Conservation (phyloP, 2,888 invertebrate species). For the Eugnorisma glareosa region DNA sequence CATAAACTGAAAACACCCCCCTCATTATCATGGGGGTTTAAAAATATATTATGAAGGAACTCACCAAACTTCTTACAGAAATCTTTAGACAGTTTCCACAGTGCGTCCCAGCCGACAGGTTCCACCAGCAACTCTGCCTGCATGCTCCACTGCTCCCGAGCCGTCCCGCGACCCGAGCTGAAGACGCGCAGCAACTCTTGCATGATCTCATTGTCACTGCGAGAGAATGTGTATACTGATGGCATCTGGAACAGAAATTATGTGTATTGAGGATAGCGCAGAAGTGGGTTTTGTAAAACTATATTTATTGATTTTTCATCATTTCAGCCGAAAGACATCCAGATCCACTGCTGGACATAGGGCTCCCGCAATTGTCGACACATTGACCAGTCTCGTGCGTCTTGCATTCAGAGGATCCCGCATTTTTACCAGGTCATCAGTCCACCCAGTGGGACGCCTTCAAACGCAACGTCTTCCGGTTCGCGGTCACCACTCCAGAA, state of each 20-base stretch:
- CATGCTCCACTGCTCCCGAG: slow-evolving; percentile 85
- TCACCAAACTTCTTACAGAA: slow-evolving; percentile 91
- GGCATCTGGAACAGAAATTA: slow-evolving; percentile 78
- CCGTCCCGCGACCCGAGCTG: slow-evolving; percentile 80
- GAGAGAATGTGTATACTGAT: slow-evolving; percentile 83
- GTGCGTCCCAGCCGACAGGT: slow-evolving; percentile 92
- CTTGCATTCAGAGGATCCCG: too few relatives aligned
- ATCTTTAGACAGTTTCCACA: slow-evolving; percentile 92
- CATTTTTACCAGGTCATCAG: too few relatives aligned
- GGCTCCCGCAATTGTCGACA: too few relatives aligned
- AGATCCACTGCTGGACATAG: too few relatives aligned
- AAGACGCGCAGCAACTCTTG: slow-evolving; percentile 82
- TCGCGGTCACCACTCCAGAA: too few relatives aligned
- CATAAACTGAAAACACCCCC: too few relatives aligned
- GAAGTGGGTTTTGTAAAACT: not conserved
- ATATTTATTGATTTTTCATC: not conserved
- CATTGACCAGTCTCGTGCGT: too few relatives aligned
- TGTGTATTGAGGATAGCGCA: not conserved
- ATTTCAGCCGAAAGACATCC: too few relatives aligned
- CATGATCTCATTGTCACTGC: slow-evolving; percentile 83
- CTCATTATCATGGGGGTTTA: not conserved
- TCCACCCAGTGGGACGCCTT: too few relatives aligned
- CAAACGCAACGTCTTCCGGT: too few relatives aligned
- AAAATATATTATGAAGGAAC: slow-evolving; percentile 35
- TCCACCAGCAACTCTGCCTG: slow-evolving; percentile 91